phyloP scores from a whole-genome alignment of 2,113 vertebrate genomes.

The Coracopsis vasa region DNA sequence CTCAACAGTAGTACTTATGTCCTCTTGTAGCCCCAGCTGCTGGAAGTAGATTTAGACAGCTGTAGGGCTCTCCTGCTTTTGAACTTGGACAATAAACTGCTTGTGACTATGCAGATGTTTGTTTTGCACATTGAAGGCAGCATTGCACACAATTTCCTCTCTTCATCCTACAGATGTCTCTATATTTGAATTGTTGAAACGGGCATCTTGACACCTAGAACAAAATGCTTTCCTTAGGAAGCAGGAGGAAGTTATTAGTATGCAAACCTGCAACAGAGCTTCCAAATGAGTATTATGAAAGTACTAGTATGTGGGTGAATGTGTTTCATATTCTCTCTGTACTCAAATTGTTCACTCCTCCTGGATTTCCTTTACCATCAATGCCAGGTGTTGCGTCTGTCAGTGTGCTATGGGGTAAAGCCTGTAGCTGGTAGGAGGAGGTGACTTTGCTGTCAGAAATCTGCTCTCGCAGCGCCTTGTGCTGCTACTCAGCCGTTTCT shows the following conservation, averaged over 20 bases:
- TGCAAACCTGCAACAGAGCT: background rate
- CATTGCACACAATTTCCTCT: background rate
- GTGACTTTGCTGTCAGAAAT: background rate
- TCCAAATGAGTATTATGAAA: conserved; percentile 9
- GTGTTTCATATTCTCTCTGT: background rate
- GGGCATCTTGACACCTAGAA: background rate
- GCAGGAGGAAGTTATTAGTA: background rate
- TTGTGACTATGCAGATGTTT: background rate
- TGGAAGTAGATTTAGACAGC: conserved; percentile 13
- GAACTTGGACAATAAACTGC: background rate
- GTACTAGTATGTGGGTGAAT: background rate
- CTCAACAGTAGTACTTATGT: background rate
- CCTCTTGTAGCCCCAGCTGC: background rate
- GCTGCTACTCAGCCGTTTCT: rapidly evolving
- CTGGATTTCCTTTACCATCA: conserved; percentile 8
- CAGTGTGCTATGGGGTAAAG: background rate
- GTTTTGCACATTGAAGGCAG: background rate
- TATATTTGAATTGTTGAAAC: conserved; percentile 3
- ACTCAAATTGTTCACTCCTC: background rate
- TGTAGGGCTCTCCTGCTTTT: conserved; percentile 15
- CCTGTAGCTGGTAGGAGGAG: background rate
- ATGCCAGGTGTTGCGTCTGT: background rate
- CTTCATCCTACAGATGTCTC: background rate
- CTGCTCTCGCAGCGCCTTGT: background rate
- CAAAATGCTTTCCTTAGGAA: conserved; percentile 18